Conservation (phyloP, 2,797 vertebrate genomes). For the Trichosurus vulpecula region DNA sequence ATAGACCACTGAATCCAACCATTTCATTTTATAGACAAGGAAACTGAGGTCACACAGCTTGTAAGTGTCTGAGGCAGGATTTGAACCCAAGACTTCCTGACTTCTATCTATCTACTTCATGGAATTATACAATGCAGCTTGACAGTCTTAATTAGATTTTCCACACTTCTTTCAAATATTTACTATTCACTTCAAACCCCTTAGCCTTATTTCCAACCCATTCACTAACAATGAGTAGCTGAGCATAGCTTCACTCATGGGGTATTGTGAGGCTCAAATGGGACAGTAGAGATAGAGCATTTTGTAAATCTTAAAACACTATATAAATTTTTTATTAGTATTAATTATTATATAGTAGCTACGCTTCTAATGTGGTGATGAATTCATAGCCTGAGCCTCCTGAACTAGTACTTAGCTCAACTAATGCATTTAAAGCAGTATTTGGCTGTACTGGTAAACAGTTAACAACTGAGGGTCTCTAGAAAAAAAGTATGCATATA, state of each 20-base stretch:
- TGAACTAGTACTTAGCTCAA: background rate
- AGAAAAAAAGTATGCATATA: no score
- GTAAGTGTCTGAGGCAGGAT: background rate
- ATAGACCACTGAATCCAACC: background rate
- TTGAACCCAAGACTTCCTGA: background rate
- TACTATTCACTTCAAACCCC: background rate
- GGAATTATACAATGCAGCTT: background rate
- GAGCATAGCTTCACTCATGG: background rate
- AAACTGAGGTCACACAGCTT: background rate
- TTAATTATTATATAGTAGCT: no score
- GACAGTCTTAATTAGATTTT: background rate
- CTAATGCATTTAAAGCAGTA: background rate
- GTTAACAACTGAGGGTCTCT: no score
- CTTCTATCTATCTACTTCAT: background rate
- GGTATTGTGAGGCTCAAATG: background rate
- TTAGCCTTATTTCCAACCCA: background rate
- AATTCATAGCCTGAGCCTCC: background rate
- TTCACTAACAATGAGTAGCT: background rate
- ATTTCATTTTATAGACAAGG: background rate
- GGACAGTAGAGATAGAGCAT: background rate
- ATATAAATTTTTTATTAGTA: background rate
- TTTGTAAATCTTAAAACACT: background rate
- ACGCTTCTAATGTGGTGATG: background rate
- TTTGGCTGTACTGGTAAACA: background rate
- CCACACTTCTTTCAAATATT: background rate